Evolutionary conservation across 1,140 invertebrate genomes (phyloP).

Genomic region (Pachypsylla venusta): DNA sequence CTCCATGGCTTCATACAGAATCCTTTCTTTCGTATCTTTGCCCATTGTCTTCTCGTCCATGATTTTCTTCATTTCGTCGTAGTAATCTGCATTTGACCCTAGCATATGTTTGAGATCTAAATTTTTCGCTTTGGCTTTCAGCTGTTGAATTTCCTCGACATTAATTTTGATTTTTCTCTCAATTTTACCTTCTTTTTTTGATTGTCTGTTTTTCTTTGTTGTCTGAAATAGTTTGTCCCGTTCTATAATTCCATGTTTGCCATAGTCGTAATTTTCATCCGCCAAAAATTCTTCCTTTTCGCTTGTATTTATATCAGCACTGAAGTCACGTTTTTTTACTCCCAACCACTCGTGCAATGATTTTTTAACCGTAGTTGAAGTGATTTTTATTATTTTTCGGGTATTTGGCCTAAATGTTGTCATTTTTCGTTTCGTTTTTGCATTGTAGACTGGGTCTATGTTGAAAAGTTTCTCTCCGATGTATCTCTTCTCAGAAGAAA

Average conservation of each 20-base stretch:
- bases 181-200: neutral
- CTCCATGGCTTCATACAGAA: neutral
- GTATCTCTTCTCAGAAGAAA: no score
- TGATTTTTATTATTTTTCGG: neutral
- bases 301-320: neutral
- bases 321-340: neutral
- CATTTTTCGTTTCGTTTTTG: neutral
- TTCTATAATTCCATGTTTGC: neutral
- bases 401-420: neutral
- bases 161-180: neutral
- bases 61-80: neutral
- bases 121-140: neutral
- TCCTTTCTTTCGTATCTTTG: slow-evolving; percentile 3
- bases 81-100: neutral
- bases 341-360: neutral
- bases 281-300: neutral
- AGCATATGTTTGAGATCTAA: neutral
- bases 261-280: neutral
- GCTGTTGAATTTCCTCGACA: neutral
- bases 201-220: neutral
- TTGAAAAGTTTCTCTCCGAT: no score
- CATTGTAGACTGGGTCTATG: no score
- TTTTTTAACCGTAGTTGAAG: neutral
- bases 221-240: neutral
- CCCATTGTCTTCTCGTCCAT: slow-evolving; percentile 2